These are phyloP conservation scores for Neodiprion lecontei DNA, from an alignment of 1,140 invertebrate species.

Conservation along the genomic window DNA sequence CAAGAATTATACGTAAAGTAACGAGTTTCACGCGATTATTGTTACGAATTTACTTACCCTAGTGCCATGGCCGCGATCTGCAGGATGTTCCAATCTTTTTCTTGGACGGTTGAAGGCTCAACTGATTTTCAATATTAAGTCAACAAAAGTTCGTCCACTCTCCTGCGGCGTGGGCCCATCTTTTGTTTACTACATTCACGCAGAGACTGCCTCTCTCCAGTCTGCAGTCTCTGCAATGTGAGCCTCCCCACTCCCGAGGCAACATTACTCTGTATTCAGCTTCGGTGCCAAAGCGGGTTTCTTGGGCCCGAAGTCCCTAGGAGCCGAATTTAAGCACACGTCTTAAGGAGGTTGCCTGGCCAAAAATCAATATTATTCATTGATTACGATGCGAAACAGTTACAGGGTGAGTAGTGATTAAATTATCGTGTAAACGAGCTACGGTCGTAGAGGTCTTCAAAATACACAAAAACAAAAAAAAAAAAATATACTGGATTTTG, in stretches of 20 bases:
- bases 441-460: no score
- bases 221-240: not conserved
- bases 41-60: not conserved
- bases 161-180: conserved; percentile 29
- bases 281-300: not conserved
- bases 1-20: not conserved
- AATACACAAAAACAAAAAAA: no score
- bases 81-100: no score
- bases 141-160: not conserved
- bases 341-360: no score
- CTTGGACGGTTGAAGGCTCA: no score
- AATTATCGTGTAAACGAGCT: no score
- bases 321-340: not conserved
- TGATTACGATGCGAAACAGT: no score
- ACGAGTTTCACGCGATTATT: not conserved
- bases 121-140: no score
- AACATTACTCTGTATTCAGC: not conserved
- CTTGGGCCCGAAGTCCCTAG: not conserved
- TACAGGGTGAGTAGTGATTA: no score
- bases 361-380: no score
- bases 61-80: not conserved
- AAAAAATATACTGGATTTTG: no score
- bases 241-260: not conserved
- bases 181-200: conserved; percentile 42
- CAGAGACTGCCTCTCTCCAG: not conserved